phyloP scores from a whole-genome alignment of 1,140 invertebrate genomes.

The Musca domestica region DNA sequence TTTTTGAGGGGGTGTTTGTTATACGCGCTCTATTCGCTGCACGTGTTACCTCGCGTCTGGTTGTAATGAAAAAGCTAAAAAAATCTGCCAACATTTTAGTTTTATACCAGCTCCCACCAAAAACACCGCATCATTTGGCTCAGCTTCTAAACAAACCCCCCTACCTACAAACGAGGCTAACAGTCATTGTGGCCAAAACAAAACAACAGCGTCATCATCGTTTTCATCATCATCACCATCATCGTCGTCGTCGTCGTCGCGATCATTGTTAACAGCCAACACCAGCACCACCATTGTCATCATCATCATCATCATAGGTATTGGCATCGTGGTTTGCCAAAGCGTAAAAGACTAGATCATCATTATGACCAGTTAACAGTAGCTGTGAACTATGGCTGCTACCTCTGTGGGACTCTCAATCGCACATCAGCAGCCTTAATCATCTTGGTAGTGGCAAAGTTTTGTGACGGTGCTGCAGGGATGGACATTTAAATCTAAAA shows the following conservation, averaged over 20 bases:
- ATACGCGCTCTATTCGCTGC: constrained; percentile 12
- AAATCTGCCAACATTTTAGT: constrained; percentile 53
- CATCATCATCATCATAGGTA: constrained; percentile 29
- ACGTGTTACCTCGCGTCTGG: constrained; percentile 49
- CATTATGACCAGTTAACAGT: constrained; percentile 21
- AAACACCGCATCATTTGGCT: not conserved
- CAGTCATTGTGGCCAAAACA: not conserved
- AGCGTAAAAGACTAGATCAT: not conserved
- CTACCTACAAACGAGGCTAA: not conserved
- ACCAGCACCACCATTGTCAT: constrained; percentile 22
- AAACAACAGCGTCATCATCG: constrained; percentile 15
- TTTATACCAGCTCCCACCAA: constrained; percentile 40
- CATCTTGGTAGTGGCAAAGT: too few species aligned
- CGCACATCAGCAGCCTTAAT: too few species aligned
- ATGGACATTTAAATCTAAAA: too few species aligned
- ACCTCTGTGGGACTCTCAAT: too few species aligned
- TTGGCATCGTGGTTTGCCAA: not conserved
- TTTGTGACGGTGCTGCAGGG: too few species aligned
- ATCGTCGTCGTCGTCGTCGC: constrained; percentile 16
- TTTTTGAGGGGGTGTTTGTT: constrained; percentile 13
- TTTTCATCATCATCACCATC: constrained; percentile 9
- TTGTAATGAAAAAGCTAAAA: constrained; percentile 52
- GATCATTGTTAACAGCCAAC: too few species aligned
- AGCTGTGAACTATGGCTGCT: not conserved
- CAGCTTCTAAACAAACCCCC: not conserved